phyloP scores from a whole-genome alignment of 2,888 invertebrate genomes.

The Leptinotarsa rubiginosa region DNA sequence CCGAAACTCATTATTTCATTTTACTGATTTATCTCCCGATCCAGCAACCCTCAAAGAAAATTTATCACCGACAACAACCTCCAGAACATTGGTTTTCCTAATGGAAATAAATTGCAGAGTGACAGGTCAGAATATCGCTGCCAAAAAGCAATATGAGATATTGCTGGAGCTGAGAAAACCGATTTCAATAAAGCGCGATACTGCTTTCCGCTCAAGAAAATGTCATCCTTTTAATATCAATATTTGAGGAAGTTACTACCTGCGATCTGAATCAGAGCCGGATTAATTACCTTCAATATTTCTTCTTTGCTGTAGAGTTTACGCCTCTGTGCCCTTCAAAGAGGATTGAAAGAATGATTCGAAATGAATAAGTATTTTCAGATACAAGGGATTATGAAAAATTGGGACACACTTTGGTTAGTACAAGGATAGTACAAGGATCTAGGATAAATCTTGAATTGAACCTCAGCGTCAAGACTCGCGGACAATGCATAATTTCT shows the following conservation, averaged over 20 bases:
- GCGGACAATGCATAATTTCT: too few species aligned
- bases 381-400: too few species aligned
- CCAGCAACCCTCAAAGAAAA: not conserved
- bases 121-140: constrained; percentile 9
- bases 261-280: constrained; percentile 6
- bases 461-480: too few species aligned
- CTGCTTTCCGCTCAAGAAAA: not conserved
- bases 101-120: constrained; percentile 6
- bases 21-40: constrained; percentile 2
- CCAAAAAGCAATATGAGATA: constrained; percentile 14
- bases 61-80: constrained; percentile 19
- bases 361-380: too few species aligned
- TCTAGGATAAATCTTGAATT: too few species aligned
- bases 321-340: too few species aligned
- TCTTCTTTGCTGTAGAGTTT: not conserved
- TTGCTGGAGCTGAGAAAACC: constrained; percentile 18
- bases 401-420: too few species aligned
- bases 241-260: constrained; percentile 24
- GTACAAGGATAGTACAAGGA: too few species aligned
- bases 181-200: constrained; percentile 14
- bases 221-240: constrained; percentile 23
- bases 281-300: constrained; percentile 7
- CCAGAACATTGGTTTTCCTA: constrained; percentile 11
- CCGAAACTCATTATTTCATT: constrained; percentile 5
- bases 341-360: too few species aligned